These are phyloP conservation scores for Malthinus seriepunctatus DNA, from an alignment of 2,888 invertebrate genomes.

Conservation along the genomic window DNA sequence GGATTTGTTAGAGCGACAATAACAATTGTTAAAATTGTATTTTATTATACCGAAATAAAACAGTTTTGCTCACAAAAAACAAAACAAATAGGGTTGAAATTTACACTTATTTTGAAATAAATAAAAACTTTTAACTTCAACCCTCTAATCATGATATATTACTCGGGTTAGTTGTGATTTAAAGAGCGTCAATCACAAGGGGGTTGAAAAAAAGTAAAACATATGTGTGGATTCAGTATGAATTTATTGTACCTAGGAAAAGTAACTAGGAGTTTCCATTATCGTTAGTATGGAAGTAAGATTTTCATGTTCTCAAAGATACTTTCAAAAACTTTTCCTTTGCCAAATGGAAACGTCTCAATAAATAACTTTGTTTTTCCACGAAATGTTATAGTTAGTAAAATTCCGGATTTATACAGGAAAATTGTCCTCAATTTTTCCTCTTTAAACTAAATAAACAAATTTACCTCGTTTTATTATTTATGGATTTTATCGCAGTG, in stretches of 20 bases:
- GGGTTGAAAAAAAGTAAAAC: slow-evolving; percentile 12
- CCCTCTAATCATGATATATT: slow-evolving; percentile 16
- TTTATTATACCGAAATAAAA: too few species aligned
- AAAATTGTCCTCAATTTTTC: slow-evolving; percentile 4
- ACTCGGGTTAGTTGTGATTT: slow-evolving; percentile 8
- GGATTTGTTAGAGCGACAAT: too few species aligned
- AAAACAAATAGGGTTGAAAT: too few species aligned
- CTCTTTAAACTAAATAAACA: too few species aligned
- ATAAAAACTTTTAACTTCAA: background rate
- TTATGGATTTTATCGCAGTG: background rate
- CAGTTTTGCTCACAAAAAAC: too few species aligned
- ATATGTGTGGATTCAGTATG: slow-evolving; percentile 7
- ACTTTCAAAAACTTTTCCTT: slow-evolving; percentile 15
- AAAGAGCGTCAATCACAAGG: slow-evolving; percentile 15
- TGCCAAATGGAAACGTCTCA: slow-evolving; percentile 22
- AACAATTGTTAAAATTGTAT: too few species aligned
- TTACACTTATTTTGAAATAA: background rate
- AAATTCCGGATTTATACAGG: background rate
- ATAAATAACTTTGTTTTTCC: slow-evolving; percentile 23
- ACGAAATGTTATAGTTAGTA: slow-evolving; percentile 1
- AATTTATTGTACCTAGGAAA: slow-evolving; percentile 17
- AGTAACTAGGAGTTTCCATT: slow-evolving; percentile 24
- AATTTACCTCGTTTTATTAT: background rate
- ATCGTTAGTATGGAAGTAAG: slow-evolving; percentile 11
- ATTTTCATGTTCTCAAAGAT: slow-evolving; percentile 10